These are phyloP conservation scores for Hirtodrosophila cameraria DNA, from an alignment of 2,888 invertebrate genomes.

Conservation along the genomic window DNA sequence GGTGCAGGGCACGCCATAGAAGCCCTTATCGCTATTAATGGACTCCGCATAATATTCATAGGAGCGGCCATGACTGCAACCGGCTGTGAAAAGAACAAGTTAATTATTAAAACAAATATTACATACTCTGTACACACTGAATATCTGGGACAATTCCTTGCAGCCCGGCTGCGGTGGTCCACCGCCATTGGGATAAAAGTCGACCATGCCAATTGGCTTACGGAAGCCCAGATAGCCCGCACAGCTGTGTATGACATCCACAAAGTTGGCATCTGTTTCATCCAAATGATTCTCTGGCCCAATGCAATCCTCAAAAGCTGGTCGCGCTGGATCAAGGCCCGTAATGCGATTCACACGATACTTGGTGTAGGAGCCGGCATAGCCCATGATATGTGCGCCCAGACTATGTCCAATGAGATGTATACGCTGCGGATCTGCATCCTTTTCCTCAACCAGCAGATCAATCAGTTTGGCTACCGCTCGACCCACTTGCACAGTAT, in stretches of 20 bases:
- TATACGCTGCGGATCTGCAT: slow-evolving; percentile 78
- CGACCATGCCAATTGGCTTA: slow-evolving; percentile 87
- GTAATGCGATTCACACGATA: slow-evolving; percentile 86
- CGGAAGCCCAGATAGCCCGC: slow-evolving; percentile 87
- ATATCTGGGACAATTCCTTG: slow-evolving; percentile 84
- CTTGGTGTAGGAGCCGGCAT: slow-evolving; percentile 85
- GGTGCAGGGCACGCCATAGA: slow-evolving; percentile 86
- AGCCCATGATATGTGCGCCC: slow-evolving; percentile 87
- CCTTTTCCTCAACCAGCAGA: slow-evolving; percentile 80
- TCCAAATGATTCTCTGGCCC: slow-evolving; percentile 86
- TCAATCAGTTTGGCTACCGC: slow-evolving; percentile 83
- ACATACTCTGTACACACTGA: slow-evolving; percentile 67
- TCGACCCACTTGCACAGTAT: slow-evolving; percentile 82
- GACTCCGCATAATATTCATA: slow-evolving; percentile 88
- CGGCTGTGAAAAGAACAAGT: slow-evolving; percentile 82
- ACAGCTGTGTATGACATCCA: slow-evolving; percentile 90
- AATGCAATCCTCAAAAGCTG: slow-evolving; percentile 82
- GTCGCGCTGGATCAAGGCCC: slow-evolving; percentile 88
- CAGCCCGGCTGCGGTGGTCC: slow-evolving; percentile 89
- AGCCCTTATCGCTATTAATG: slow-evolving; percentile 85
- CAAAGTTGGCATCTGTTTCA: slow-evolving; percentile 88
- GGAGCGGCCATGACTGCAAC: slow-evolving; percentile 89
- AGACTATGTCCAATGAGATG: slow-evolving; percentile 85
- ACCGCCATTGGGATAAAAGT: slow-evolving; percentile 91
- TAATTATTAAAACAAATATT: background rate